These are phyloP conservation scores for Drosophila asahinai DNA, from an alignment of 1,140 invertebrate genomes.

Conservation along the genomic window DNA sequence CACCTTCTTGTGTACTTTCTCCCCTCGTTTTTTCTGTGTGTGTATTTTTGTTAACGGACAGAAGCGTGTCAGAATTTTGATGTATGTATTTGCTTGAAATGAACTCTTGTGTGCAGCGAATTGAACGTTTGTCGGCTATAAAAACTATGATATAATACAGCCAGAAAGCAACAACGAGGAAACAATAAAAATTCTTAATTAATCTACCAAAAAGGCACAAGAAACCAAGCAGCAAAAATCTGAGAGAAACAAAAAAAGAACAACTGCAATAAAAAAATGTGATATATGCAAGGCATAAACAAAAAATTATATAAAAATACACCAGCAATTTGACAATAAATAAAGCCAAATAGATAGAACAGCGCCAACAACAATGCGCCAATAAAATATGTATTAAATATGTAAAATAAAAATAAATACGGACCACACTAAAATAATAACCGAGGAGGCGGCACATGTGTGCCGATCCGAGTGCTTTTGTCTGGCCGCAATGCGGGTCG, in stretches of 20 bases:
- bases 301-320: slow-evolving; percentile 65
- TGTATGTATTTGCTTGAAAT: slow-evolving; percentile 67
- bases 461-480: slow-evolving; percentile 46
- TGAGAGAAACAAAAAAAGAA: slow-evolving; percentile 20
- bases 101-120: slow-evolving; percentile 55
- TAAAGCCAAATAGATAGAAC: slow-evolving; percentile 35
- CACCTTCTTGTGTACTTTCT: slow-evolving; percentile 33
- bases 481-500: slow-evolving; percentile 58
- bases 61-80: slow-evolving; percentile 80
- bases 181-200: slow-evolving; percentile 76
- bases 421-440: slow-evolving; percentile 59
- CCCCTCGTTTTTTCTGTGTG: slow-evolving; percentile 32
- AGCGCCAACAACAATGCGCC: slow-evolving; percentile 32
- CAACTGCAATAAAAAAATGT: slow-evolving; percentile 67
- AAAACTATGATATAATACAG: slow-evolving; percentile 68
- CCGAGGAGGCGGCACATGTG: slow-evolving; percentile 60
- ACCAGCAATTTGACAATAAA: slow-evolving; percentile 67
- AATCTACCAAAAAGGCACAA: slow-evolving; percentile 56
- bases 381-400: slow-evolving; percentile 58
- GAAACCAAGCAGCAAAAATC: slow-evolving; percentile 42
- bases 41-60: slow-evolving; percentile 44
- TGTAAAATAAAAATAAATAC: slow-evolving; percentile 63
- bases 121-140: slow-evolving; percentile 65
- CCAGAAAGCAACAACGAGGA: slow-evolving; percentile 54
- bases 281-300: slow-evolving; percentile 66